These are phyloP conservation scores for Paramormyrops hopkinsi DNA, from an alignment of 2,797 vertebrate genomes.

Conservation along the genomic window DNA sequence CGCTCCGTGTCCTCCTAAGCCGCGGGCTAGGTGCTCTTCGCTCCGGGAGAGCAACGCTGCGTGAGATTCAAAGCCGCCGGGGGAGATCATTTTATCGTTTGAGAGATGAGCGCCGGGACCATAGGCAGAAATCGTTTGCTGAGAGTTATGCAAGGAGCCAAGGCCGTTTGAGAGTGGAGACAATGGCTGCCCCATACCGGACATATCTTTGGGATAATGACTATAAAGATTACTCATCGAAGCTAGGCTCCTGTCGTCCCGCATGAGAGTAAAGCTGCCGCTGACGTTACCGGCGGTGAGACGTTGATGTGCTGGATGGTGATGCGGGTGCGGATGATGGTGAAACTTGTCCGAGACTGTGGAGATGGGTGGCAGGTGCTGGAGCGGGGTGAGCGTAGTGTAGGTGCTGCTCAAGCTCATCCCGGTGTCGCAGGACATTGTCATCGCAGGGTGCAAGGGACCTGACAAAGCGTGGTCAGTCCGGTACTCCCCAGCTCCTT, in stretches of 20 bases:
- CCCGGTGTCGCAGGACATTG: slow-evolving; percentile 90
- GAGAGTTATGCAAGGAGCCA: slow-evolving; percentile 80
- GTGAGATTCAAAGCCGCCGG: slow-evolving; percentile 84
- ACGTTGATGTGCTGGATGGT: slow-evolving; percentile 71
- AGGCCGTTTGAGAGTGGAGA: slow-evolving; percentile 86
- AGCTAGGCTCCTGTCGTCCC: slow-evolving; percentile 83
- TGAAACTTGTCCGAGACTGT: slow-evolving; percentile 94
- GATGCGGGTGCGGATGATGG: slow-evolving; percentile 63
- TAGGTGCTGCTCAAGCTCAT: slow-evolving; percentile 91
- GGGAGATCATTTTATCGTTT: slow-evolving; percentile 86
- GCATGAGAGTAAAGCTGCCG: slow-evolving; percentile 90
- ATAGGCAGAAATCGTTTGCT: slow-evolving; percentile 82
- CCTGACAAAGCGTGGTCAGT: slow-evolving; percentile 68
- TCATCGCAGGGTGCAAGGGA: slow-evolving; percentile 88
- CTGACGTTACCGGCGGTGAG: slow-evolving; percentile 82
- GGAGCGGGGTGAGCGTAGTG: slow-evolving; percentile 88
- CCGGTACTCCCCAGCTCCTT: slow-evolving; percentile 81
- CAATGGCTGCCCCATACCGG: slow-evolving; percentile 81
- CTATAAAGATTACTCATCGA: slow-evolving; percentile 90
- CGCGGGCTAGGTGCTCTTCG: slow-evolving; percentile 81
- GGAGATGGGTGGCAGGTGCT: slow-evolving; percentile 90
- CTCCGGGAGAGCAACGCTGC: slow-evolving; percentile 83
- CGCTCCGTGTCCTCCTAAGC: slow-evolving; percentile 75
- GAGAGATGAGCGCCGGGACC: slow-evolving; percentile 79
- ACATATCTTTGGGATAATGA: slow-evolving; percentile 92